Evolutionary conservation across 2,113 vertebrate genomes (phyloP).

Genomic region (Rhineura floridana): DNA sequence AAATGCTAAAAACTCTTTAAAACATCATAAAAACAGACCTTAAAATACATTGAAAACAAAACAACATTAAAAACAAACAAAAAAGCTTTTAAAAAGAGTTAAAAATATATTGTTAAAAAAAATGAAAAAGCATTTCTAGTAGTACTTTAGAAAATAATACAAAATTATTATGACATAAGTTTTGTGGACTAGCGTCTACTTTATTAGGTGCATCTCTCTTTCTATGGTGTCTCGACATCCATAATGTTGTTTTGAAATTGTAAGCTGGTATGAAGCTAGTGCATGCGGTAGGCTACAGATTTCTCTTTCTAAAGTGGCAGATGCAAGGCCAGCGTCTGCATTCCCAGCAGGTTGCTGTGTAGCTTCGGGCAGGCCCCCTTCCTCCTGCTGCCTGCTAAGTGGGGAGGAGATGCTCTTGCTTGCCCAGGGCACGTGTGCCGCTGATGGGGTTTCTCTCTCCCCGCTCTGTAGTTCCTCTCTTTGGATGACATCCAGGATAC

Average conservation of each 20-base stretch:
- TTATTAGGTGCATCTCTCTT: not conserved
- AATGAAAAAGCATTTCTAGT: too few relatives aligned
- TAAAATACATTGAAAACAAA: too few relatives aligned
- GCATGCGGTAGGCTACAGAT: not conserved
- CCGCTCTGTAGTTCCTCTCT: conserved; percentile 76
- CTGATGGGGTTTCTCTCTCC: not conserved
- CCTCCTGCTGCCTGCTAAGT: too few relatives aligned
- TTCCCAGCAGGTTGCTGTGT: too few relatives aligned
- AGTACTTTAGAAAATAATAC: too few relatives aligned
- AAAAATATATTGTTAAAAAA: too few relatives aligned
- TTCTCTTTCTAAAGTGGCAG: too few relatives aligned
- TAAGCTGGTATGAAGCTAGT: not conserved
- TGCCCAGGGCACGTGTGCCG: fast-evolving
- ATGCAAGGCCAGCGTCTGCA: too few relatives aligned
- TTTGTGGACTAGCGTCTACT: not conserved
- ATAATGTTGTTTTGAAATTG: not conserved
- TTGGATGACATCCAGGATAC: conserved; percentile 71
- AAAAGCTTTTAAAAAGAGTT: too few relatives aligned
- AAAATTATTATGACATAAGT: not conserved
- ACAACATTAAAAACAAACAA: too few relatives aligned
- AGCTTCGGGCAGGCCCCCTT: not conserved
- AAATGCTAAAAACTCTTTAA: too few relatives aligned
- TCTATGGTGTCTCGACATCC: not conserved
- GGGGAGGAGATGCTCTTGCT: not conserved
- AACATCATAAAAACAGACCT: too few relatives aligned